These are phyloP conservation scores for Apaloderma vittatum DNA, from an alignment of 2,113 vertebrate genomes.

Conservation along the genomic window DNA sequence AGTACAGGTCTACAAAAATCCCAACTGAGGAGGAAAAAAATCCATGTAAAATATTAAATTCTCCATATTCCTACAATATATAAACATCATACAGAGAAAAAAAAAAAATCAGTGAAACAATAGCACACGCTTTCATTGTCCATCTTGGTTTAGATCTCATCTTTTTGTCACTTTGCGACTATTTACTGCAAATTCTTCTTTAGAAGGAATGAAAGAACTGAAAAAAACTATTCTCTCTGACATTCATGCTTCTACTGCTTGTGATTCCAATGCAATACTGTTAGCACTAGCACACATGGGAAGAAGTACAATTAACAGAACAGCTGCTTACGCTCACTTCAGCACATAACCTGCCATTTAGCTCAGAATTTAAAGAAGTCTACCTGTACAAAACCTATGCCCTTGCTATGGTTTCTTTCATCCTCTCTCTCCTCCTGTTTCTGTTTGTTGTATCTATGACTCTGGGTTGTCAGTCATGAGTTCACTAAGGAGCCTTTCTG, in stretches of 20 bases:
- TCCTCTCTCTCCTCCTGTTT: not conserved
- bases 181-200: not conserved
- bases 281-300: not conserved
- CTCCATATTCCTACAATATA: not conserved
- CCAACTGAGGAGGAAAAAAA: not conserved
- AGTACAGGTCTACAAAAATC: not conserved
- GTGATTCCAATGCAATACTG: not conserved
- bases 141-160: not conserved
- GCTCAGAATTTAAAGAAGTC: conserved; percentile 4
- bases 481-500: not conserved
- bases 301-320: conserved; percentile 41
- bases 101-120: not conserved
- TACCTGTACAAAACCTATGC: not conserved
- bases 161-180: not conserved
- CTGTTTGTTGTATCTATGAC: not conserved
- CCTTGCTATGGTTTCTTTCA: not conserved
- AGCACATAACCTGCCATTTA: not conserved
- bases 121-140: not conserved
- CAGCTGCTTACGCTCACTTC: conserved; percentile 16
- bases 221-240: not conserved
- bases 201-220: not conserved
- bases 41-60: not conserved
- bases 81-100: not conserved
- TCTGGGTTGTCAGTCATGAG: not conserved
- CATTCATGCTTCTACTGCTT: not conserved